Conservation (phyloP, 2,888 invertebrate species). For the Caenorhabditis doughertyi region DNA sequence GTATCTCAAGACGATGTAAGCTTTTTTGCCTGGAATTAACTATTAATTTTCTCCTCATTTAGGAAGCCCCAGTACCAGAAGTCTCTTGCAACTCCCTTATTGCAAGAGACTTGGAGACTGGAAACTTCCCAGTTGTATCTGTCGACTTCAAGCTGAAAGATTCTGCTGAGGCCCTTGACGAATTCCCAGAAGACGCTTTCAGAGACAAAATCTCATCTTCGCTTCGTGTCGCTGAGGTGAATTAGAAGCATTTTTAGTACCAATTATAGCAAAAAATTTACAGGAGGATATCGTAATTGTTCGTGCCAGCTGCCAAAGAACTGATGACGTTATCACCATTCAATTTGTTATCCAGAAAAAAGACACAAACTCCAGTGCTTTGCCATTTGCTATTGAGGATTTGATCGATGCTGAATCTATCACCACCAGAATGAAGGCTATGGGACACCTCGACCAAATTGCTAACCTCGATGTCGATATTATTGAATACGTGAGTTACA, state of each 20-base stretch:
- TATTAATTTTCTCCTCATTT: neutral
- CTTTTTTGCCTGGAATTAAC: neutral
- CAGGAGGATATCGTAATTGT: constrained; percentile 77
- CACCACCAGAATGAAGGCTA: constrained; percentile 74
- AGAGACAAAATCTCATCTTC: constrained; percentile 65
- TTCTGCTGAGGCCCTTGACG: constrained; percentile 56
- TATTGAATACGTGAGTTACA: constrained; percentile 72
- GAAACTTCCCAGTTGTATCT: constrained; percentile 75
- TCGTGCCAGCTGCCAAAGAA: constrained; percentile 71
- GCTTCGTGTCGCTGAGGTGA: constrained; percentile 69
- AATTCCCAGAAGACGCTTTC: constrained; percentile 71
- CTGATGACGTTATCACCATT: constrained; percentile 72
- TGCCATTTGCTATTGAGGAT: constrained; percentile 70
- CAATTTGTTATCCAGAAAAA: constrained; percentile 77
- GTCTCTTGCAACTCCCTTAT: constrained; percentile 74
- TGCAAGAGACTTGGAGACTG: constrained; percentile 66
- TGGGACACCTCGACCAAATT: constrained; percentile 73
- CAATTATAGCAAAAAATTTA: neutral
- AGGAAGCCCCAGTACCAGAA: constrained; percentile 71
- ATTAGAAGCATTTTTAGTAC: too few relatives aligned
- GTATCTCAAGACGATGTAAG: constrained; percentile 71
- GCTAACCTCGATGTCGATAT: constrained; percentile 75
- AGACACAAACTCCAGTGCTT: constrained; percentile 63
- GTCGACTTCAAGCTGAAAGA: constrained; percentile 71
- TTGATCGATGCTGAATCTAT: constrained; percentile 70